Evolutionary conservation across 2,888 invertebrate genomes (phyloP).

Genomic region (Microctonus aethiopoides): DNA sequence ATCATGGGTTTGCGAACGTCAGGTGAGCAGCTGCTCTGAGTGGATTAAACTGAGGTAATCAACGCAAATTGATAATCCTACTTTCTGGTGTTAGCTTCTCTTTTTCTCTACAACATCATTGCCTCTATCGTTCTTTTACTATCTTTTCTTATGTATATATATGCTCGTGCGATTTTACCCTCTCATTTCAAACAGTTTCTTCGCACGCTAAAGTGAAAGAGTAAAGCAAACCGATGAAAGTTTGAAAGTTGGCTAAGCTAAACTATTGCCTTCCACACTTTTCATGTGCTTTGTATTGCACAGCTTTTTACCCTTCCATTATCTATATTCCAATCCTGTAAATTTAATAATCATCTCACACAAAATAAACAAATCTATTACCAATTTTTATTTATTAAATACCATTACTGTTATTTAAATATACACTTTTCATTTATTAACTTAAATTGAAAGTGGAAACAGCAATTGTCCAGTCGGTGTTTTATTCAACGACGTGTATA

Average conservation of each 20-base stretch:
- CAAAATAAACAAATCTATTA: slow-evolving; percentile 12
- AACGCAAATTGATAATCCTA: slow-evolving; percentile 63
- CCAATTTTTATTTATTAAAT: slow-evolving; percentile 8
- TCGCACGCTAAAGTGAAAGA: slow-evolving; percentile 4
- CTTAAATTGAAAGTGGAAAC: background rate
- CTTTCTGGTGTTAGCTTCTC: slow-evolving; percentile 46
- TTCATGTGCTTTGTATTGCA: background rate
- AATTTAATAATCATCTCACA: slow-evolving; percentile 13
- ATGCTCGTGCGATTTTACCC: background rate
- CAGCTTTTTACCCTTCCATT: slow-evolving; percentile 17
- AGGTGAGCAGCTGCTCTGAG: slow-evolving; percentile 60
- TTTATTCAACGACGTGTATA: too few relatives aligned
- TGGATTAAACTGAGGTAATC: slow-evolving; percentile 63
- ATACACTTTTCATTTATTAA: too few relatives aligned
- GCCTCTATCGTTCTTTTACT: slow-evolving; percentile 24
- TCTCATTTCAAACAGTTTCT: slow-evolving; percentile 26
- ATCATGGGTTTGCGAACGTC: slow-evolving; percentile 48
- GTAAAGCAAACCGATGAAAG: slow-evolving; percentile 24
- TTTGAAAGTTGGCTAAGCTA: slow-evolving; percentile 21
- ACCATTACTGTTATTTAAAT: background rate
- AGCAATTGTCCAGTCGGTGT: too few relatives aligned
- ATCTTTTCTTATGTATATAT: background rate
- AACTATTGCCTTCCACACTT: slow-evolving; percentile 5
- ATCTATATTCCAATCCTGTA: slow-evolving; percentile 7
- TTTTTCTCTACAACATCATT: slow-evolving; percentile 17